Base-by-base conservation (phyloP, 2,113 vertebrate genomes). In the Rhynchopsitta pachyrhyncha region DNA sequence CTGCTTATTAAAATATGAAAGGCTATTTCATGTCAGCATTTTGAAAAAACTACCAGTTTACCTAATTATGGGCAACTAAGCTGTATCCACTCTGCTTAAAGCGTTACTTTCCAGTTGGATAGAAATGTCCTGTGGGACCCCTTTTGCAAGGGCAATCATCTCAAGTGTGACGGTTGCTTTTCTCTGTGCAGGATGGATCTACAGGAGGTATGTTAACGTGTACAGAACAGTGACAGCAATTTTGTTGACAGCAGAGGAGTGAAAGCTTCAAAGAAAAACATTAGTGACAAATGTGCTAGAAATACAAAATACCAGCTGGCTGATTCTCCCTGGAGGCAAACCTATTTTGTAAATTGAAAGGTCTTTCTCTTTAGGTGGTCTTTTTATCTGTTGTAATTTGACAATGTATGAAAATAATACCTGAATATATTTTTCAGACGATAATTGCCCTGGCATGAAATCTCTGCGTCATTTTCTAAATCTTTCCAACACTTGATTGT, bases 1-100 rank as follows among this genome's bases (percentile, higher is more conserved):
- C 95, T 96, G 95, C 92, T 83, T 75, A 93, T 96, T 96, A 94
- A 93, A 96, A 97, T 95, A 93, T 78, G 88, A 94, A 95, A 95
- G 55, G 35, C 50, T 68, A 9, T 10, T 35, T 95, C 55, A 19
- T 13, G 31, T 39, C 83, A 88, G 47, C 19, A 1, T 39, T 96
- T 87, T 50, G 50, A 83, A 83, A 77, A 92, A 83, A 18, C 27
- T 19, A 46, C 13, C 49, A 49, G 37, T 57, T 70, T 59, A 47
- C 79, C 37, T 88, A 50, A 39, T 83, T 76, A 76, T 16, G 49
- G 42, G 35, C 4, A 10, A 63, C 68, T 59, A 53, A 67, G n/a
- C 46, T 86, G 46, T 13, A 86, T 24, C 35, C 29, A 70, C 28
- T 11, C 25, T 53, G 8, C 57, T 78, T 13, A 18, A 93, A 52